A percentile compares a stretch with the other conserved stretches of the same genome.
Conservation (phyloP, 1,140 invertebrate species). For the Drosophila subpulchrella region DNA sequence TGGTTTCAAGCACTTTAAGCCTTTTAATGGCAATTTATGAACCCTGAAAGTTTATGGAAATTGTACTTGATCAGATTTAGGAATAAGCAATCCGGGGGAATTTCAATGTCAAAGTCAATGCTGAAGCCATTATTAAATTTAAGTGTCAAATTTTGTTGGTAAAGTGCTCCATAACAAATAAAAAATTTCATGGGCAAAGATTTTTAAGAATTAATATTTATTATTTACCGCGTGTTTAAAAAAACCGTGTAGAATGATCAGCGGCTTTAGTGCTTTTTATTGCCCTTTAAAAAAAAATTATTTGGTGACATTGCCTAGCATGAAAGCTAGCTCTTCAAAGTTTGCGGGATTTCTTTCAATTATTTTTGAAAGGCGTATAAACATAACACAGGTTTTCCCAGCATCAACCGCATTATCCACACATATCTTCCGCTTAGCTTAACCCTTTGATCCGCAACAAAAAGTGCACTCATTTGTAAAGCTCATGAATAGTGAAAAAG, state of each 20-base stretch:
- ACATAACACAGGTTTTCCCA: background rate
- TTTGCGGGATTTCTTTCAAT: too few relatives aligned
- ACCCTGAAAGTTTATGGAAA: conserved; percentile 35
- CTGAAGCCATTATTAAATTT: conserved; percentile 5
- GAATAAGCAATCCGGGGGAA: conserved; percentile 18
- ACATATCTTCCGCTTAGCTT: conserved; percentile 33
- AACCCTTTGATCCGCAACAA: conserved; percentile 39
- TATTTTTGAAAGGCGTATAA: background rate
- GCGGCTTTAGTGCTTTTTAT: too few relatives aligned
- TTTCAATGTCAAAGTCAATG: conserved; percentile 64
- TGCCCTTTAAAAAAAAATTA: too few relatives aligned
- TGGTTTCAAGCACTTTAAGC: conserved; percentile 59
- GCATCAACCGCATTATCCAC: conserved; percentile 3
- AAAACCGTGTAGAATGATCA: too few relatives aligned
- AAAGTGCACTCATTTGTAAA: conserved; percentile 56
- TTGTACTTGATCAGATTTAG: conserved; percentile 29
- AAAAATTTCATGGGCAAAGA: background rate
- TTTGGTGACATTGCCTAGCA: too few relatives aligned
- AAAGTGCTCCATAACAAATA: background rate
- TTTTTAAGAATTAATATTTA: background rate
- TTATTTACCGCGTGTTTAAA: too few relatives aligned
- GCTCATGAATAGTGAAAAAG: conserved; percentile 59
- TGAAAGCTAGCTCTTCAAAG: too few relatives aligned
- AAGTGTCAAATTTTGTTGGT: background rate
- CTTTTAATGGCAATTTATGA: conserved; percentile 62